These are phyloP conservation scores for Sciaenops ocellatus DNA, from an alignment of 2,797 vertebrate genomes.

Conservation along the genomic window DNA sequence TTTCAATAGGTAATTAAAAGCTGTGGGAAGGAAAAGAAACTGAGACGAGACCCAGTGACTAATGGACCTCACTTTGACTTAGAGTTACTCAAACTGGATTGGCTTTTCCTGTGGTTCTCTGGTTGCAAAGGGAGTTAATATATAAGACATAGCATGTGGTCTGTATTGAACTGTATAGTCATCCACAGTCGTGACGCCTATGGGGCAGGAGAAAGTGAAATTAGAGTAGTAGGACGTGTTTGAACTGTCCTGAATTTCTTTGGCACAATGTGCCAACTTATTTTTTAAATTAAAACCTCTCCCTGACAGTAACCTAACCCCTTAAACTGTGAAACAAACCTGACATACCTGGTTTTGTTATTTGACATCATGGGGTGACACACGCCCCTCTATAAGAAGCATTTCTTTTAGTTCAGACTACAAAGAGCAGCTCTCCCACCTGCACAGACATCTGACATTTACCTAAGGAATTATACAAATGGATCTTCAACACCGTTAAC, in stretches of 20 bases:
- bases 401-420: not conserved
- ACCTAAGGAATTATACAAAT: slow-evolving; percentile 12
- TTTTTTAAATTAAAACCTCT: not conserved
- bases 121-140: not conserved
- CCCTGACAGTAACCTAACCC: not conserved
- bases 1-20: slow-evolving; percentile 4
- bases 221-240: not conserved
- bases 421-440: not conserved
- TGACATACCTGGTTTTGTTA: not conserved
- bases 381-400: not conserved
- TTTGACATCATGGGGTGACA: not conserved
- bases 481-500: slow-evolving; percentile 20
- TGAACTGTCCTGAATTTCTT: not conserved
- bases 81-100: not conserved
- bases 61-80: not conserved
- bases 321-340: not conserved
- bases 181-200: slow-evolving; percentile 5
- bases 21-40: not conserved
- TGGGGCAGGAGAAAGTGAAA: not conserved
- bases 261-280: not conserved
- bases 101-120: not conserved
- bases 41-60: not conserved
- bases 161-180: not conserved
- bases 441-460: slow-evolving; percentile 9
- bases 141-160: not conserved